Evolutionary conservation across 2,797 vertebrate genomes (phyloP).

Genomic region (Choloepus didactylus): DNA sequence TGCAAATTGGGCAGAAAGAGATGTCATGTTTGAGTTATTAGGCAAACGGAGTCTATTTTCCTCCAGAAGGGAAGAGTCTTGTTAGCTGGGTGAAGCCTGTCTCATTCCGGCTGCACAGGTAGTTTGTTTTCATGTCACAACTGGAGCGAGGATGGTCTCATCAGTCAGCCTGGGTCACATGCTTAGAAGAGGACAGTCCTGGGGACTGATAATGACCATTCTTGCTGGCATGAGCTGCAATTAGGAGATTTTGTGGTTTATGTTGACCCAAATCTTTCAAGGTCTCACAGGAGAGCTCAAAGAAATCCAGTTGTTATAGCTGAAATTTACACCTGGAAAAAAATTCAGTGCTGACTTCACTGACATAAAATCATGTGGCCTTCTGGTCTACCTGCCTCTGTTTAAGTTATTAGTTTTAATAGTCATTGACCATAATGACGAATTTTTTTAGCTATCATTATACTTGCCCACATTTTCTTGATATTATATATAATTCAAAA

Average conservation of each 20-base stretch:
- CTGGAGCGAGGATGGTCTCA: constrained; percentile 38
- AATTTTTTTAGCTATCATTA: neutral
- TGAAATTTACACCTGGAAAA: neutral
- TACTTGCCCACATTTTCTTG: neutral
- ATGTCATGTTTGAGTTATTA: constrained; percentile 46
- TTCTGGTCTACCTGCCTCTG: constrained; percentile 43
- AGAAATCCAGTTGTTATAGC: constrained; percentile 7
- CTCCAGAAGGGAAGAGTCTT: constrained; percentile 55
- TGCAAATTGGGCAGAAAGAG: constrained; percentile 58
- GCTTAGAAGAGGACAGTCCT: neutral
- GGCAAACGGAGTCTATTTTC: constrained; percentile 46
- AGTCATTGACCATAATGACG: neutral
- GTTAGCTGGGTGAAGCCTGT: constrained; percentile 19
- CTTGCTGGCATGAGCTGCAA: constrained; percentile 4
- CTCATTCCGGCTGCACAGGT: constrained; percentile 51
- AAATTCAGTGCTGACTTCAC: neutral
- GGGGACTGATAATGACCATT: neutral
- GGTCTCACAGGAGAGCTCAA: neutral
- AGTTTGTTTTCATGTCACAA: constrained; percentile 63
- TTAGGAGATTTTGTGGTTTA: constrained; percentile 48
- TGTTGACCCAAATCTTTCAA: constrained; percentile 40
- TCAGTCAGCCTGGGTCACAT: constrained; percentile 43
- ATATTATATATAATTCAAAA: constrained; percentile 16
- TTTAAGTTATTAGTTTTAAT: neutral
- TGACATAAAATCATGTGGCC: neutral